These are phyloP conservation scores for Gonatopus flavifemur DNA, from an alignment of 1,140 invertebrate species.

Conservation along the genomic window DNA sequence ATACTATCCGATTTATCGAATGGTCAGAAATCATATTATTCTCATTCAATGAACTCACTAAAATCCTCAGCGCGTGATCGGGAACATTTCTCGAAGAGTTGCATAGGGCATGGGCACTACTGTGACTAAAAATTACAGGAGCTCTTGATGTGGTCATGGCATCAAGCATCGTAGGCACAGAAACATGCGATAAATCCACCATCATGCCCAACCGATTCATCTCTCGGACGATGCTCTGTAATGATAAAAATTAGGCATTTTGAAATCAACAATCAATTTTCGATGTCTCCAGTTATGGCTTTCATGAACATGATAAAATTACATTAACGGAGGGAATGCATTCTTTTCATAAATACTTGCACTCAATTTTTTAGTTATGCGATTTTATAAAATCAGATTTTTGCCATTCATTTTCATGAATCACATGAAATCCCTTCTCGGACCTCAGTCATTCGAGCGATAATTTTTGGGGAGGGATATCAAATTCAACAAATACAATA, in stretches of 20 bases:
- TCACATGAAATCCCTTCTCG: too few relatives aligned
- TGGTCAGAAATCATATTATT: background rate
- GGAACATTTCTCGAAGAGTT: constrained; percentile 84
- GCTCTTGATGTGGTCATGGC: constrained; percentile 74
- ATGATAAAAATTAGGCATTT: constrained; percentile 1
- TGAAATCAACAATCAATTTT: too few relatives aligned
- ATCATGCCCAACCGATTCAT: constrained; percentile 91
- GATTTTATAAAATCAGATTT: too few relatives aligned
- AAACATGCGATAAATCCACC: constrained; percentile 86
- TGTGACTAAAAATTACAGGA: constrained; percentile 89
- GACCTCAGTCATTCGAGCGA: too few relatives aligned
- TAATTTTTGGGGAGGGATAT: too few relatives aligned
- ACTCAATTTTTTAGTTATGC: too few relatives aligned
- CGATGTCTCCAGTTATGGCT: too few relatives aligned
- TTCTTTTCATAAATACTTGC: too few relatives aligned
- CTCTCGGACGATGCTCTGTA: constrained; percentile 75
- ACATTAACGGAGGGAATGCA: too few relatives aligned
- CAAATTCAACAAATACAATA: too few relatives aligned
- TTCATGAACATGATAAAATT: too few relatives aligned
- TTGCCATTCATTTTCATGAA: too few relatives aligned
- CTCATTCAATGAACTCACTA: constrained; percentile 64
- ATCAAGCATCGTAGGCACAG: constrained; percentile 76
- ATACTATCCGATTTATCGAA: background rate
- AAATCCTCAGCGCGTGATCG: constrained; percentile 74
- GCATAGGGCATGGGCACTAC: constrained; percentile 81